Base-by-base conservation (phyloP, 2,888 invertebrate species). In the Alviniconcha strummeri region DNA sequence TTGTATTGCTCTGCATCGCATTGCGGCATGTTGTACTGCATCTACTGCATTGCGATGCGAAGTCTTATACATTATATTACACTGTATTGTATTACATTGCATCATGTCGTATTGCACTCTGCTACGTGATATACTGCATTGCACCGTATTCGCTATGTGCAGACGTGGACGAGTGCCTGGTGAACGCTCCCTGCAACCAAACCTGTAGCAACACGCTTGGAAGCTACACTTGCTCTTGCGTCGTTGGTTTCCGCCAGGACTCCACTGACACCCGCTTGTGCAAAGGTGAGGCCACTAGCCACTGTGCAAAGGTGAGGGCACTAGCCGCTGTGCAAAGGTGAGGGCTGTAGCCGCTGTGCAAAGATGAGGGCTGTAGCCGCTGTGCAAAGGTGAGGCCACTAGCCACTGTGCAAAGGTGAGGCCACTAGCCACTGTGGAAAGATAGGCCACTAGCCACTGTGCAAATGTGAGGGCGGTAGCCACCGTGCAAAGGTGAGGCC, bases 131-230 rank as follows among this genome's bases (percentile, higher is more conserved):
- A 64, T 64, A 9, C 9, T 64, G 4, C 9, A 64, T 15, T 9
- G 9, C 15, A 4, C 9, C 64, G 64, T 64, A 64, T 13, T 19
- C 0, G 9, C 71, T 52, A 52, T 75, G 36, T 84, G 13, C 81
- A 88, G 88, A 88, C 77, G 69, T 85, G 56, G 79, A 88, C 80
- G 88, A 88, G 69, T 86, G 85, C 36, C n/a, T 1, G 17, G 64
- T 71, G 7, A 19, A 64, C 19, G 4, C 52, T 52, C n/a, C 82
- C 13, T 86, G 88, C 80, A 80, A 81, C 54, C 82, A 85, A 5
- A n/a, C 36, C 1, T 87, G 87, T 60, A 79, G 64, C 17, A 88
- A 88, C 80, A 86, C 84, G 0, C 52, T 72, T 56, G 88, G 86
- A 6, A 71, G 83, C 19, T 87, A 71, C 76, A 56, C 13, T 13